Conservation (phyloP, 2,113 vertebrate genomes). For the Sylvietta virens region DNA sequence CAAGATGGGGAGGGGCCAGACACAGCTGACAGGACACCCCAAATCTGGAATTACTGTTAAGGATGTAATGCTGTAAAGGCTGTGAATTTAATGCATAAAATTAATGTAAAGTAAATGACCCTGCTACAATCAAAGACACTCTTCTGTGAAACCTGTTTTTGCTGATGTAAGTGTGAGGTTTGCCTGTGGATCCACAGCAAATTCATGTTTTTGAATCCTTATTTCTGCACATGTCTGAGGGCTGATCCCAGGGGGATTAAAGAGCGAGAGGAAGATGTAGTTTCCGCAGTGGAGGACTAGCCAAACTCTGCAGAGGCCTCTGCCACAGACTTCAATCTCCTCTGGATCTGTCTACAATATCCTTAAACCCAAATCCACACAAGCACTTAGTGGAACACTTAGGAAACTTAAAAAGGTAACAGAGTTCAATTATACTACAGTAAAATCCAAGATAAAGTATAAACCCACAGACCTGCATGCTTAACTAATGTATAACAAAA, state of each 20-base stretch:
- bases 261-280: neutral
- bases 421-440: neutral
- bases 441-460: conserved; percentile 41
- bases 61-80: neutral
- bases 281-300: neutral
- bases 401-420: neutral
- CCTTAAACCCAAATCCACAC: conserved; percentile 5
- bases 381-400: neutral
- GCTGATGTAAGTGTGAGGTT: neutral
- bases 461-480: neutral
- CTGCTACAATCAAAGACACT: neutral
- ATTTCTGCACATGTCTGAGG: neutral
- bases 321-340: neutral
- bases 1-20: neutral
- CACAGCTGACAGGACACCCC: neutral
- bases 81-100: neutral
- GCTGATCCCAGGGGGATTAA: neutral
- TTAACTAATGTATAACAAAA: conserved; percentile 39
- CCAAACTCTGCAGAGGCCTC: neutral
- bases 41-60: neutral
- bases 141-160: neutral
- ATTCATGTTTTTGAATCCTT: neutral
- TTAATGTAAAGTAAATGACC: neutral
- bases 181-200: neutral
- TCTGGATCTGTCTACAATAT: neutral